Conservation (phyloP, 2,113 vertebrate species). For the Hippocampus zosterae region DNA sequence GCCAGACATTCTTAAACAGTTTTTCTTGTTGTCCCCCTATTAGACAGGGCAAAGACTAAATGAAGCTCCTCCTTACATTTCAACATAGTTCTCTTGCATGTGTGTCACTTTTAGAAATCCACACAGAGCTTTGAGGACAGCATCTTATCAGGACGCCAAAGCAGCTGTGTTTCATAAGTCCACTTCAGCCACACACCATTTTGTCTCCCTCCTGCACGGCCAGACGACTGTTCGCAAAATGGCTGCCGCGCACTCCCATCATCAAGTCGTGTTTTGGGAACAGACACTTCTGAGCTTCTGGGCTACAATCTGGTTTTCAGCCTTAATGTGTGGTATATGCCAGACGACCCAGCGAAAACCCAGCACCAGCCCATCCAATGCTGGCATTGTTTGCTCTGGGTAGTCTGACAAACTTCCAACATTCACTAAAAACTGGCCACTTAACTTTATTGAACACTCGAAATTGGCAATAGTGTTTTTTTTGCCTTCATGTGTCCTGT, state of each 20-base stretch:
- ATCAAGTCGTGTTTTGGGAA: background rate
- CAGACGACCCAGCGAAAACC: no score
- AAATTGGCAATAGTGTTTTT: background rate
- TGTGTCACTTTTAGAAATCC: constrained; percentile 45
- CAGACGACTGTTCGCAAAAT: background rate
- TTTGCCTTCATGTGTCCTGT: background rate
- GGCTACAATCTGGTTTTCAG: background rate
- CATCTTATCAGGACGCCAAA: background rate
- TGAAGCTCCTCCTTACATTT: background rate
- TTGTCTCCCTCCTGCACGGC: background rate
- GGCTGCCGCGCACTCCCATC: background rate
- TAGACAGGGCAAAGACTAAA: background rate
- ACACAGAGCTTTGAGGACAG: constrained; percentile 66
- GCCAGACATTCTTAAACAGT: no score
- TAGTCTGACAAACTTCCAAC: background rate
- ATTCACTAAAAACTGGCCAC: background rate
- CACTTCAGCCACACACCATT: constrained; percentile 3
- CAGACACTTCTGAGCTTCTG: background rate
- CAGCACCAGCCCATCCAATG: no score
- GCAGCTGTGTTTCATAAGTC: constrained; percentile 74
- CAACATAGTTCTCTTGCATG: background rate
- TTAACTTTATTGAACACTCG: background rate
- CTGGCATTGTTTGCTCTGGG: background rate
- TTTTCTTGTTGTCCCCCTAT: no score
- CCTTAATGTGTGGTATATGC: no score